A percentile compares a stretch with the other conserved stretches of the same genome.
Conservation (phyloP, 1,140 invertebrate species). For the Dendrolimus punctatus region DNA sequence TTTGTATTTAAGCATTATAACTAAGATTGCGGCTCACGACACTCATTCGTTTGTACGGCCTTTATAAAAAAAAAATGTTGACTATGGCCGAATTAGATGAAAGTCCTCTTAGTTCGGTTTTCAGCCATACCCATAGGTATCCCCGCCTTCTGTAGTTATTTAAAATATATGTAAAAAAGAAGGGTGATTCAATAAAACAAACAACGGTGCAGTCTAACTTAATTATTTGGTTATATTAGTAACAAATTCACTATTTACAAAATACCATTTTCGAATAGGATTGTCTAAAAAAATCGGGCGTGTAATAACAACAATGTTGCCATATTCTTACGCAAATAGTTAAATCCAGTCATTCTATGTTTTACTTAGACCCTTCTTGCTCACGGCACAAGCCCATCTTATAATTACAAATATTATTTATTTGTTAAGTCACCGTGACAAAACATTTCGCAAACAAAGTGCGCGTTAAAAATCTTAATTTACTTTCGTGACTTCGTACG, state of each 20-base stretch:
- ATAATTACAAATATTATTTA: slow-evolving; percentile 7
- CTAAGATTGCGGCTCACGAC: too few species aligned
- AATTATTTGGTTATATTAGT: slow-evolving; percentile 37
- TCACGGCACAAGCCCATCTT: slow-evolving; percentile 7
- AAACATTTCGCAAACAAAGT: slow-evolving; percentile 14
- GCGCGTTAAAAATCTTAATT: slow-evolving; percentile 17
- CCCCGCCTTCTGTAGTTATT: not conserved
- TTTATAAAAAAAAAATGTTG: too few species aligned
- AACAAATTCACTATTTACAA: slow-evolving; percentile 48
- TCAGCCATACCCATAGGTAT: not conserved
- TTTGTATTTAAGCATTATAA: too few species aligned
- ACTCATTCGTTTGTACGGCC: too few species aligned
- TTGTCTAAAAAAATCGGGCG: too few species aligned
- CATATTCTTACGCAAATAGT: too few species aligned
- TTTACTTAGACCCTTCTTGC: not conserved
- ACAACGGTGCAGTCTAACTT: slow-evolving; percentile 20
- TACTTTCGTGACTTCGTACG: slow-evolving; percentile 14
- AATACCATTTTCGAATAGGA: slow-evolving; percentile 22
- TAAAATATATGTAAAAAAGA: not conserved
- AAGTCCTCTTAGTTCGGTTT: too few species aligned
- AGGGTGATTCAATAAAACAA: slow-evolving; percentile 9
- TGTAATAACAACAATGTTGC: too few species aligned
- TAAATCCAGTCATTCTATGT: too few species aligned
- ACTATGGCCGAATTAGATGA: too few species aligned
- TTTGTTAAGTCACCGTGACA: slow-evolving; percentile 11